Base-by-base conservation (phyloP, 2,797 vertebrate genomes). In the Sylvilagus floridanus region DNA sequence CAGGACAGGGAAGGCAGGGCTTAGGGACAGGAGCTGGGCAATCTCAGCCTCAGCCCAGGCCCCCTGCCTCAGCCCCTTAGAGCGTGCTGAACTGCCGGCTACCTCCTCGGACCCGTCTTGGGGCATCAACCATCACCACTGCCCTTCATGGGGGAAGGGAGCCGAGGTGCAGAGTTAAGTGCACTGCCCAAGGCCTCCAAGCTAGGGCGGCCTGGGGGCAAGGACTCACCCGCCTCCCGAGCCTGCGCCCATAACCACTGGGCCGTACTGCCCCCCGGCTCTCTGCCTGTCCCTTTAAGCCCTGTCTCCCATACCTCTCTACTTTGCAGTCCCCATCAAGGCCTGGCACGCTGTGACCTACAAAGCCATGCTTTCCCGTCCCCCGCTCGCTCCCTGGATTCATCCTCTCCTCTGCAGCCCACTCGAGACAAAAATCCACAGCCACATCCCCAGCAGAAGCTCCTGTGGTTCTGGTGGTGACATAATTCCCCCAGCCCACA, bases 321-420 rank as follows among this genome's bases (percentile, higher is more conserved):
- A 28, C 17, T 60, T 35, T 24, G n/a, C 7, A 9, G 47, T 54
- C 4, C 6, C 1, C 69, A 35, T 4, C 2, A 24, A 60, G 63
- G 10, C 68, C n/a, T 24, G 54, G 76, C 0, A 0, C 0, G 0
- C 7, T 4, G 5, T 71, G 16, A 26, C 35, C 10, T 30, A 2
- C 0, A 16, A 42, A 68, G n/a, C 42, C 42, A 47, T 47, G 42
- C 2, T 50, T 62, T 37, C 65, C 28, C 22, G 69, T 30, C 24
- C 22, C 37, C 30, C 35, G 71, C 71, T 92, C 76, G 47, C 17
- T 42, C 42, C 35, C 2, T 7, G 1, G n/a, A 2, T 28, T 7
- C 17, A 35, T 47, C 30, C 54, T 69, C 47, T n/a, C 37, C 30
- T 88, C 84, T 63, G 57, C 50, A 71, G 37, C 26, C 62, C 35